Evolutionary conservation across 2,888 invertebrate species (phyloP), one percentile per base, ranked within the genome.

Genomic region (Agrotis ipsilon): DNA sequence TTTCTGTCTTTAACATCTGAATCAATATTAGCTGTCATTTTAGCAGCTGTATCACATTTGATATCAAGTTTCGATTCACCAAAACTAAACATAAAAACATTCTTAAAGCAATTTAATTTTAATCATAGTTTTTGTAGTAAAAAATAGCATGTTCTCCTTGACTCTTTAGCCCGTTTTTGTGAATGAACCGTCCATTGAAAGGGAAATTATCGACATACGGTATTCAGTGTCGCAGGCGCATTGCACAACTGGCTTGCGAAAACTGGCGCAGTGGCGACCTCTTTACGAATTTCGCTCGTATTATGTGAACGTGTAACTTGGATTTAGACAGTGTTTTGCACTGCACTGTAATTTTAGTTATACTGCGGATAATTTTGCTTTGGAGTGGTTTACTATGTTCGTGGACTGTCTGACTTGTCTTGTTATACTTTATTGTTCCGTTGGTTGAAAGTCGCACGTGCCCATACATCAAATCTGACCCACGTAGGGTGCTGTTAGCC

Each of bases 111-210:
- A 48, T 65, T 65, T 58, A 19, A 72, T 68, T 51, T 63, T 67
- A 71, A 78, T 78, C 55, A 65, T 54, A 11, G 79, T 54, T 11
- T 51, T 68, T 43, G 49, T 68, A 45, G 67, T 60, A 72, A 80
- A 83, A 78, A 80, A 63, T 59, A 24, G 51, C 52, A 67, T 52
- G 73, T 75, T 80, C 66, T 76, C 79, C 79, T 80, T 85, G 82
- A 73, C 67, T 69, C 57, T 55, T 60, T 70, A 70, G 68, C 66
- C 64, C 27, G 27, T 76, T 79, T 78, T 82, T 75, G 75, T 89
- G 86, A 88, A 87, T 88, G 87, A 84, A 85, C 68, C 78, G 82
- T 71, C 75, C 84, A 88, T 88, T 89, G 88, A 88, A 89, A 90
- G 87, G 82, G 78, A 89, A 85, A 83, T 84, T 86, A 84, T 70